A percentile compares a stretch with the other conserved stretches of the same genome.
Conservation (phyloP, 1,140 invertebrate species). For the Meloidogyne exigua region DNA sequence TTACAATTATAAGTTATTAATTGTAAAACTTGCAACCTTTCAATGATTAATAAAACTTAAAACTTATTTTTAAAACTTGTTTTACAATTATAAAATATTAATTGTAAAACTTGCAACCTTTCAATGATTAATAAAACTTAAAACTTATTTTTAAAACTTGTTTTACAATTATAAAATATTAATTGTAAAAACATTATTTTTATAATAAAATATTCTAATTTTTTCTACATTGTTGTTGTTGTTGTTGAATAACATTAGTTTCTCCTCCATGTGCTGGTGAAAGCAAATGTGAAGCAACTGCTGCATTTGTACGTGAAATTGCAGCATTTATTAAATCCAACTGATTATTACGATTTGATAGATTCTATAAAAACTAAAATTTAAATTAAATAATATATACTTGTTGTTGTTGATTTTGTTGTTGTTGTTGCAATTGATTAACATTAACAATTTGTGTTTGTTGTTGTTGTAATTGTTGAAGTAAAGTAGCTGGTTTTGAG, state of each 20-base stretch:
- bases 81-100: too few relatives aligned
- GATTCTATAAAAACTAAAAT: background rate
- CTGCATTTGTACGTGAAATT: conserved; percentile 23
- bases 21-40: too few relatives aligned
- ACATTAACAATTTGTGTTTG: conserved; percentile 27
- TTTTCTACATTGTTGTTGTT: conserved; percentile 13
- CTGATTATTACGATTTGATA: background rate
- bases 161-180: background rate
- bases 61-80: too few relatives aligned
- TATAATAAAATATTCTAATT: background rate
- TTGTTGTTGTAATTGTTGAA: conserved; percentile 24
- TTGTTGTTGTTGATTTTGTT: conserved; percentile 1
- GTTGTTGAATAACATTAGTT: conserved; percentile 5
- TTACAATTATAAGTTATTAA: too few relatives aligned
- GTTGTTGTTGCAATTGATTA: conserved; percentile 11
- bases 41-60: too few relatives aligned
- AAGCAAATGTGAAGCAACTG: conserved; percentile 15
- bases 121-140: too few relatives aligned
- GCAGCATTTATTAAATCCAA: conserved; percentile 15
- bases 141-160: background rate
- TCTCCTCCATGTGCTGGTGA: conserved; percentile 18
- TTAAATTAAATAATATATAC: too few relatives aligned
- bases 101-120: too few relatives aligned
- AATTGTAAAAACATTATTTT: background rate
- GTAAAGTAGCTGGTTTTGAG: conserved; percentile 4